Evolutionary conservation across 2,113 vertebrate genomes (phyloP), one percentile per base, ranked within the genome.

Genomic region (Hemibagrus wyckioides): DNA sequence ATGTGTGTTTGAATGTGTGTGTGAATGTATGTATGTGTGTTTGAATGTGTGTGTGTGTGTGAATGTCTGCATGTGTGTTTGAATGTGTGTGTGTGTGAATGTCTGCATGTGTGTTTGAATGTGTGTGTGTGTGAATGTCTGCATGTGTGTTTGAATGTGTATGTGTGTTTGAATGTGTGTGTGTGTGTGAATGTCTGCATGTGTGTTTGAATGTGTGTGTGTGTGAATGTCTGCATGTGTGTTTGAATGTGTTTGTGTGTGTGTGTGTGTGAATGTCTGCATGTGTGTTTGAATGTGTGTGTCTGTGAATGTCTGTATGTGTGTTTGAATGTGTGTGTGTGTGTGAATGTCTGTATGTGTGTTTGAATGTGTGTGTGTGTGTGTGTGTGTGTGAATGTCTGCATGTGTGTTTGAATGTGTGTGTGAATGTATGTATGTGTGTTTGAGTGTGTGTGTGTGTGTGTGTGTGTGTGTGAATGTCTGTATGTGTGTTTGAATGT

Each of bases 111-210:
- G n/a, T n/a, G n/a, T n/a, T n/a, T n/a, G n/a, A n/a, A 88, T 71
- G 96, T 97, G 85, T 92, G 13, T 4, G 4, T 15, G 28, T 65
- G 28, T 30, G 61, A n/a, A 63, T n/a, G 10, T 14, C n/a, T n/a
- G 11, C 23, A 3, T 25, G 11, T 67, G 63, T 69, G 33, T 33
- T 6, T 57, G 54, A n/a, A n/a, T 97, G 87, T 93, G 89, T 61
- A 96, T 97, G 87, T 92, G 88, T 76, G 96, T 97, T 85, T 92
- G 88, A 63, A 95, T 97, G 89, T 71, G 96, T 97, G 85, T 92
- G 13, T 4, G 4, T 15, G 28, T 65, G 28, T 30, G 61, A n/a
- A 63, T n/a, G 10, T 14, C n/a, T n/a, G 11, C 23, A 3, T 25
- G 11, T 67, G 63, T 69, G 33, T 33, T 6, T 57, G 54, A n/a